phyloP scores from a whole-genome alignment of 64 coral and sea anemone species.

The Pachyseris speciosa region DNA sequence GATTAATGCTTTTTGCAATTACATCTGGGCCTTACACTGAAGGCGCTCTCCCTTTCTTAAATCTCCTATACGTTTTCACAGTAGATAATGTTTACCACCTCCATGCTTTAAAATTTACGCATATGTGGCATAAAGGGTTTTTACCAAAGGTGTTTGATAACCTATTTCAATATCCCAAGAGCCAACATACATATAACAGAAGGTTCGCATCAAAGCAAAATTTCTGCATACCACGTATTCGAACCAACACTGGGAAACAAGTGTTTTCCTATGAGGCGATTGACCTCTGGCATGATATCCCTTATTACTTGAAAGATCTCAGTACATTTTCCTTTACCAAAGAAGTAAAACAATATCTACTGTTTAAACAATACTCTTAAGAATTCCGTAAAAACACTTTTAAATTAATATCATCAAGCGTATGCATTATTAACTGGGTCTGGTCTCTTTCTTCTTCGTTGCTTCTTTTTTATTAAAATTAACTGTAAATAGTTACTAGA shows the following conservation, averaged over 20 bases:
- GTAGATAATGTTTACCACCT: constrained; percentile 9
- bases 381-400: neutral
- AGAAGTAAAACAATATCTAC: neutral
- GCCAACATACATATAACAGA: constrained; percentile 49
- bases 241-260: constrained; percentile 54
- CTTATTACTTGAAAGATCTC: neutral
- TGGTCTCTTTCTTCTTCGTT: neutral
- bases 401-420: neutral
- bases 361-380: neutral
- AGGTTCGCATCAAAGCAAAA: constrained; percentile 31
- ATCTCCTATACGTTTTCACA: constrained; percentile 29
- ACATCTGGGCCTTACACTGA: constrained; percentile 24
- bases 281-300: constrained; percentile 27
- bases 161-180: no score
- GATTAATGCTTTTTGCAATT: constrained; percentile 50
- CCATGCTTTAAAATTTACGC: neutral
- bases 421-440: neutral
- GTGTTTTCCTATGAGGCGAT: constrained; percentile 21
- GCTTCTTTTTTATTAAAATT: neutral
- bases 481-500: neutral
- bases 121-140: constrained; percentile 27
- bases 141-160: no score
- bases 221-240: constrained; percentile 22
- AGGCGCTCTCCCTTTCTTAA: constrained; percentile 29
- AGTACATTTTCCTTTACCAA: neutral